Evolutionary conservation across 2,797 vertebrate genomes (phyloP), one percentile per base, ranked within the genome.

Genomic region (Ctenosaura bakeri): DNA sequence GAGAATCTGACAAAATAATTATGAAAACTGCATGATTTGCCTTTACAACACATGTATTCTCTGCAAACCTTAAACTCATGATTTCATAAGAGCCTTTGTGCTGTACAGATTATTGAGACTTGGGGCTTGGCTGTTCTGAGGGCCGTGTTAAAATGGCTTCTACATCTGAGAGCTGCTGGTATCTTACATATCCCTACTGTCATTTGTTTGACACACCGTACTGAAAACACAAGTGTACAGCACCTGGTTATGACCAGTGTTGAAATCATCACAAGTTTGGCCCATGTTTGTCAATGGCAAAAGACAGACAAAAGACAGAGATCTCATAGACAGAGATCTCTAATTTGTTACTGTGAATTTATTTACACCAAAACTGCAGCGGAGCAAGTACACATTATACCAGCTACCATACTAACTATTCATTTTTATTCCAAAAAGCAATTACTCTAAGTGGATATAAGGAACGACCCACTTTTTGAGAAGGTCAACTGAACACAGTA

Each of bases 41-140:
- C 54, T 71, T 22, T 29, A 69, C 10, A 69, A 9, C 66, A 69
- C 10, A 32, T 32, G 66, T 69, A 4, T 32, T 69, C 10, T 50
- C 42, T 80, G 32, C 62, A 46, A 26, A 38, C 73, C 42, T 78
- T 22, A 52, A 46, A 38, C 12, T 29, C 59, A 32, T 32, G 66
- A 69, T 69, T 32, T 29, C 14, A 54, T 20, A 78, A 69, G 42
- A 38, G 29, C 16, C 46, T 71, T 88, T 50, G 14, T 13, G 90
- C 0, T 2, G 26, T 29, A 89, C 92, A 86, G 85, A 82, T 78
- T 90, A 13, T 56, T 18, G 66, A 69, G 66, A 69, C 29, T 4
- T 69, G 29, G 66, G 12, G 32, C 66, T 32, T 69, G 29, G 32
- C 86, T 73, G 50, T 13, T 24, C 50, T n/a, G 54, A 6, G 14